Conservation (phyloP, 2,113 vertebrate genomes). For the Colistium nudipinnis region DNA sequence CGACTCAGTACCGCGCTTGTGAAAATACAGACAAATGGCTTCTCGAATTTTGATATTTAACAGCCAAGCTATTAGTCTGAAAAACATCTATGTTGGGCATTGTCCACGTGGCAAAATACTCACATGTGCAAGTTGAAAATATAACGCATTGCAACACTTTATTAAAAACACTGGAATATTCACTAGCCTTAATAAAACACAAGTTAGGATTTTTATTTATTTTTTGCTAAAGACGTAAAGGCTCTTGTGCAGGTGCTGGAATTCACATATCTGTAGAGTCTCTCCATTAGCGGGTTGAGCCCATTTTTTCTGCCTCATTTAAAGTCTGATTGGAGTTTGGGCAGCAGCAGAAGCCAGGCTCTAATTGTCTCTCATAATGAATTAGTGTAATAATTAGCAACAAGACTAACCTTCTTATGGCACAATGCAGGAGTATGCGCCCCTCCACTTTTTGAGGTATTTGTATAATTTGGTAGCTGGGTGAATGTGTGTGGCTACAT, state of each 20-base stretch:
- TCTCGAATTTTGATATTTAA: no score
- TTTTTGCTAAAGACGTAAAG: not conserved
- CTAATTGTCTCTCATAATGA: conserved; percentile 78
- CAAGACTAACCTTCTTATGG: conserved; percentile 69
- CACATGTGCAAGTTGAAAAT: not conserved
- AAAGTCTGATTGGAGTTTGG: conserved; percentile 75
- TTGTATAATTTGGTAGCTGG: conserved; percentile 36
- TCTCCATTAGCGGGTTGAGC: conserved; percentile 63
- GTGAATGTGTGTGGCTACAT: conserved; percentile 13
- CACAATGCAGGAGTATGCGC: conserved; percentile 36
- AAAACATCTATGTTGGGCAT: no score
- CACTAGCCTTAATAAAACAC: not conserved
- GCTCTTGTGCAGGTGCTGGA: conserved; percentile 49
- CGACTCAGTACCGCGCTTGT: no score
- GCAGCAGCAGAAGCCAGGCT: conserved; percentile 65
- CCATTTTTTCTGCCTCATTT: conserved; percentile 77
- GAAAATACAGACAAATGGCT: no score
- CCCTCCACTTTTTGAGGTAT: conserved; percentile 23
- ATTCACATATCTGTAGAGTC: conserved; percentile 56
- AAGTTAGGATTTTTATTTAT: not conserved
- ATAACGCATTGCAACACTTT: not conserved
- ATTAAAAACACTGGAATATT: no score
- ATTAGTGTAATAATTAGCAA: conserved; percentile 79
- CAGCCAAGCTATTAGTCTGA: no score
- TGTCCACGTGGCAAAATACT: no score